Conservation (phyloP, 1,140 invertebrate genomes). For the Ceratina australensis region DNA sequence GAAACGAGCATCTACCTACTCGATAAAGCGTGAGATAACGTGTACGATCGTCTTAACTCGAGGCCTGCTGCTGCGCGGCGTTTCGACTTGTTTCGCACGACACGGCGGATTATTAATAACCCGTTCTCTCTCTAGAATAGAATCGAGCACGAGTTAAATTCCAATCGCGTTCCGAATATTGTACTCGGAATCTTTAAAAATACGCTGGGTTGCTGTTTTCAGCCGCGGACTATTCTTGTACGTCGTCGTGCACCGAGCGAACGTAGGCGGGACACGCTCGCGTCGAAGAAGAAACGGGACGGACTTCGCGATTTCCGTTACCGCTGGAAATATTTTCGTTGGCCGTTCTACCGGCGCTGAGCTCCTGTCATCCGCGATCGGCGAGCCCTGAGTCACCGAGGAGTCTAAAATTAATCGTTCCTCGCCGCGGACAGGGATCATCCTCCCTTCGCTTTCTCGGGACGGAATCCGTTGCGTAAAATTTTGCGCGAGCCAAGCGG, state of each 20-base stretch:
- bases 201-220: conserved; percentile 10
- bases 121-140: background rate
- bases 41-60: too few species aligned
- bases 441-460: conserved; percentile 12
- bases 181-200: conserved; percentile 16
- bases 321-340: conserved; percentile 11
- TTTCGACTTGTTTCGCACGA: too few species aligned
- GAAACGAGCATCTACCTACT: too few species aligned
- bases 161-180: conserved; percentile 8
- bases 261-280: background rate
- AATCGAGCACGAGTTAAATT: conserved; percentile 11
- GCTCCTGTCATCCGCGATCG: background rate
- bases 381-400: conserved; percentile 3
- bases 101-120: background rate
- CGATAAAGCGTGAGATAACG: too few species aligned
- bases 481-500: conserved; percentile 23
- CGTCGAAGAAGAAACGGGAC: too few species aligned
- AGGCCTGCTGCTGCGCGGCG: too few species aligned
- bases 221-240: conserved; percentile 17
- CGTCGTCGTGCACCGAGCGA: background rate
- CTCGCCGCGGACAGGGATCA: too few species aligned
- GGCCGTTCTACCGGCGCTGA: conserved; percentile 3
- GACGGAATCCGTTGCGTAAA: conserved; percentile 27
- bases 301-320: background rate
- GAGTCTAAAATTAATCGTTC: conserved; percentile 13